Conservation (phyloP, 2,888 invertebrate genomes). For the Cancer borealis region DNA sequence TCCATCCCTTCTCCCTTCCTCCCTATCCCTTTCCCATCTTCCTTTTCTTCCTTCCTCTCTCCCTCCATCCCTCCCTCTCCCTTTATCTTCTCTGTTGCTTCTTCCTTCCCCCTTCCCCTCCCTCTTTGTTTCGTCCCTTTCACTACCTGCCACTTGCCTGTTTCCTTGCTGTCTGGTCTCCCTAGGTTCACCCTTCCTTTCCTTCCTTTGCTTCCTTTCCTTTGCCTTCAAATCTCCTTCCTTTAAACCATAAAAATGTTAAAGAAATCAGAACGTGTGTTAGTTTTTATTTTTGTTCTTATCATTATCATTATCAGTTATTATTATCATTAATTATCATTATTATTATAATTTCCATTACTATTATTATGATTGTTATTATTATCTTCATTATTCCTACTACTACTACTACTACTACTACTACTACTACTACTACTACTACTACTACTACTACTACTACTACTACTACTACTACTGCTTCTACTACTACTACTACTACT, state of each 20-base stretch:
- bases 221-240: not conserved
- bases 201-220: not conserved
- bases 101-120: not conserved
- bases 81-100: not conserved
- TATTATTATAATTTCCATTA: too few species aligned
- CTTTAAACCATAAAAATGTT: not conserved
- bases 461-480: not conserved
- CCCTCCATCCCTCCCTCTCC: not conserved
- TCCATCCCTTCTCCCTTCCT: not conserved
- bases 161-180: not conserved
- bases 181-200: not conserved
- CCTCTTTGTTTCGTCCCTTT: not conserved
- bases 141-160: constrained; percentile 29
- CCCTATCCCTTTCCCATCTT: not conserved
- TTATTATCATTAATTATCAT: too few species aligned
- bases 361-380: too few species aligned
- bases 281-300: not conserved
- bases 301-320: too few species aligned
- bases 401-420: too few species aligned
- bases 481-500: not conserved
- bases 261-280: not conserved
- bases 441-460: constrained; percentile 20
- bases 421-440: too few species aligned
- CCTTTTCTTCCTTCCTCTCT: not conserved
- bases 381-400: too few species aligned